Conservation (phyloP, 2,797 vertebrate genomes). For the Spheniscus humboldti region DNA sequence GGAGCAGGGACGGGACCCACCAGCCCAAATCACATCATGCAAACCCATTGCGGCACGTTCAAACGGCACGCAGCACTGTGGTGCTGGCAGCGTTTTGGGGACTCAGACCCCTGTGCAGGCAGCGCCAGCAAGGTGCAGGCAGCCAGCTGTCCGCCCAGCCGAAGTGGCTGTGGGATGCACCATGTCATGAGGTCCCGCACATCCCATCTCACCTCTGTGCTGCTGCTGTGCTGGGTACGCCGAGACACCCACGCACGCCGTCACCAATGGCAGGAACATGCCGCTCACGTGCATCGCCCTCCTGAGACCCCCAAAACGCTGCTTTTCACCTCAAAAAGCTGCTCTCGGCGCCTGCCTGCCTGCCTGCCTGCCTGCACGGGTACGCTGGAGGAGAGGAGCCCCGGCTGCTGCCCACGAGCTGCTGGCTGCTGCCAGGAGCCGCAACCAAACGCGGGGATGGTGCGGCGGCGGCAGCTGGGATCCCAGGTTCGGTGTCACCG, state of each 20-base stretch:
- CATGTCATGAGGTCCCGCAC: rapidly evolving
- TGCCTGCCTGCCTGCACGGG: neutral
- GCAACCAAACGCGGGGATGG: neutral
- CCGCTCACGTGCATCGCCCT: neutral
- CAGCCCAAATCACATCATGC: neutral
- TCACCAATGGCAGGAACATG: neutral
- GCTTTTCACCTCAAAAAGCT: neutral
- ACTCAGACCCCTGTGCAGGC: neutral
- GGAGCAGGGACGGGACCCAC: neutral
- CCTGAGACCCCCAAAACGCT: neutral
- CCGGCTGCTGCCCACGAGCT: neutral
- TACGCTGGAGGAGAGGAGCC: neutral
- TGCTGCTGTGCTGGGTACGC: rapidly evolving
- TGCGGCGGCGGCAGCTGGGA: neutral
- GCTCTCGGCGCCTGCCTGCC: neutral
- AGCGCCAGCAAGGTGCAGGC: neutral
- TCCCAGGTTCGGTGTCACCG: rapidly evolving
- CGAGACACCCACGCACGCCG: rapidly evolving
- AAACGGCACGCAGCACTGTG: rapidly evolving
- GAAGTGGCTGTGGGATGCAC: neutral
- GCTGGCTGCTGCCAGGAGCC: neutral
- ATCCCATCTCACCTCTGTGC: neutral
- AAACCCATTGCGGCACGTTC: neutral
- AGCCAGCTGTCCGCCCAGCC: neutral
- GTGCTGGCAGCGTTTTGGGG: neutral